Evolutionary conservation across 1,140 invertebrate species (phyloP).

Genomic region (Papilio xuthus): DNA sequence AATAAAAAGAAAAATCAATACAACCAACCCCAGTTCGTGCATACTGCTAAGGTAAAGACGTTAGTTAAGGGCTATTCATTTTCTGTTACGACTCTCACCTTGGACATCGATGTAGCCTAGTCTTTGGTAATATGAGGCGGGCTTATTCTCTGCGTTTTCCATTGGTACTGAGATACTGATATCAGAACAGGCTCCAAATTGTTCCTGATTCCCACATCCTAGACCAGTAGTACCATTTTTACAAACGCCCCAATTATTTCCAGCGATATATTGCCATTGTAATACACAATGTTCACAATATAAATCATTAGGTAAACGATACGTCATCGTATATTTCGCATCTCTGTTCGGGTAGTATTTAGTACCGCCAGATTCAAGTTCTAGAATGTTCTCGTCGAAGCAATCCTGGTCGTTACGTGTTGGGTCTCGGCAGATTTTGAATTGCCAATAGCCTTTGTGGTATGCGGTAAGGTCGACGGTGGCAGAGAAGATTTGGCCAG

Average conservation of each 20-base stretch:
- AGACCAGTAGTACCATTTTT: constrained; percentile 84
- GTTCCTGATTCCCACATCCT: constrained; percentile 92
- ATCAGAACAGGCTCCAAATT: constrained; percentile 93
- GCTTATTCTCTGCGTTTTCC: not conserved
- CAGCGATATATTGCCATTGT: constrained; percentile 91
- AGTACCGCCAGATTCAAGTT: constrained; percentile 77
- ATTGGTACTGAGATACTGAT: constrained; percentile 83
- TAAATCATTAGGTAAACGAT: constrained; percentile 84
- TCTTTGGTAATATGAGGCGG: constrained; percentile 19
- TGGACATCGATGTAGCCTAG: constrained; percentile 20
- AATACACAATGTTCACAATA: constrained; percentile 90
- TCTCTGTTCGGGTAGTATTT: constrained; percentile 88
- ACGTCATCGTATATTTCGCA: constrained; percentile 86
- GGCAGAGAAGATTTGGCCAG: constrained; percentile 85
- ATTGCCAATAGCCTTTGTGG: constrained; percentile 93
- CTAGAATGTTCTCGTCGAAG: constrained; percentile 86
- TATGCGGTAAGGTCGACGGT: constrained; percentile 89
- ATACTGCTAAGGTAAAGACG: constrained; percentile 32
- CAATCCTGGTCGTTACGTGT: constrained; percentile 86
- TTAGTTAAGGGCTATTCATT: not conserved
- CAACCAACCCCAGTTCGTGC: constrained; percentile 17
- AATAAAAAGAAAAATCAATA: not conserved
- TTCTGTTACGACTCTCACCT: not conserved
- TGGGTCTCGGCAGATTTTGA: constrained; percentile 87
- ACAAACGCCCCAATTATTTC: constrained; percentile 90